Base-by-base conservation (phyloP, 2,888 invertebrate genomes). In the Polyommatus icarus region DNA sequence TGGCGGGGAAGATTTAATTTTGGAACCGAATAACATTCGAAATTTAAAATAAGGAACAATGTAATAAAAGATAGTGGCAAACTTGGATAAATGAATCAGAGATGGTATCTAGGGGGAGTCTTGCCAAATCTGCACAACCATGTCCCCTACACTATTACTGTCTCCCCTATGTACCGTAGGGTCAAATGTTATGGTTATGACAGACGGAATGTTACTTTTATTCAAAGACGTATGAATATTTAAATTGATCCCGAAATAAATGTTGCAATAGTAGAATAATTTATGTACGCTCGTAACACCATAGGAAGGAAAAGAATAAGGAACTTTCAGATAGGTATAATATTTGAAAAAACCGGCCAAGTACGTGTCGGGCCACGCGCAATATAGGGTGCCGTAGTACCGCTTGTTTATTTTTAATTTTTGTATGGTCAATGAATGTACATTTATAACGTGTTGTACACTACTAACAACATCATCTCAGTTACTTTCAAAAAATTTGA, bases 171-270 rank as follows among this genome's bases (percentile, higher is more conserved):
- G 79, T 79, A 78, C 78, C 73, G 67, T 77, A 84, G 86, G 87
- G 86, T 85, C 85, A 84, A 86, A 84, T 83, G 84, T 85, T 84
- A 83, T 85, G 87, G 88, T 89, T 89, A 88, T 88, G 88, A 87
- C 86, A 80, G 78, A 88, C 87, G 88, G 85, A 87, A 87, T 89
- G 88, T 90, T 86, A 83, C 83, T 82, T 84, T 85, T 84, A 82
- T 82, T 82, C 84, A 79, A 84, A 84, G 84, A 84, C 83, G 36
- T 71, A 75, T 77, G 73, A 77, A 77, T 77, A 77, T 77, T 77
- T 77, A 77, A 77, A 73, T 77, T 72, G 73, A 73, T 59, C 73
- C 59, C 71, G 50, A 32, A 77, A 59, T 61, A 77, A 77, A 75
- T 71, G 61, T 61, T 36, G 50, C 32, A 57, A 59, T 72, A 73